phyloP scores from a whole-genome alignment of 2,888 invertebrate species.

The Plagodis dolabraria region DNA sequence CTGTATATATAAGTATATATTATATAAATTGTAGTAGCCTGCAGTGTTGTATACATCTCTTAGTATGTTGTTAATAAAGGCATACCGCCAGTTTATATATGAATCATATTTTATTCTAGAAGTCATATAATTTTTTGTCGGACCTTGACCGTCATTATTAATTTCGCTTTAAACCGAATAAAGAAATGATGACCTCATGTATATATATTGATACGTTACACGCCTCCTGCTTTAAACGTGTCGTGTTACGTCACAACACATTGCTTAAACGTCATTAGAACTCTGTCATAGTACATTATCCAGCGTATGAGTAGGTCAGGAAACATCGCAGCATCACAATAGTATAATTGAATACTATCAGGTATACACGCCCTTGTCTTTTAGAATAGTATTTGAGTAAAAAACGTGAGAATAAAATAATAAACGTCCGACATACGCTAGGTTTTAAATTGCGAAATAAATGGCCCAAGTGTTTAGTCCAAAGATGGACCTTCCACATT shows the following conservation, averaged over 20 bases:
- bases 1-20: no score
- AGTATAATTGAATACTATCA: constrained; percentile 22
- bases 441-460: constrained; percentile 11
- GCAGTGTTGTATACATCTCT: no score
- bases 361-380: constrained; percentile 11
- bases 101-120: no score
- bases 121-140: no score
- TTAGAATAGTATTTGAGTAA: neutral
- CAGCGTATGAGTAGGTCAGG: constrained; percentile 57
- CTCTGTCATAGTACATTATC: constrained; percentile 50
- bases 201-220: constrained; percentile 28
- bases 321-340: constrained; percentile 40
- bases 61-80: no score
- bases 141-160: constrained; percentile 25
- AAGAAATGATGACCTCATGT: constrained; percentile 30
- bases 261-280: constrained; percentile 60
- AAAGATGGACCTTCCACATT: constrained; percentile 11
- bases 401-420: constrained; percentile 10
- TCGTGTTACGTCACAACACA: constrained; percentile 49
- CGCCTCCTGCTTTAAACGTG: constrained; percentile 30
- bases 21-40: no score
- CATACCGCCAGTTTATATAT: no score
- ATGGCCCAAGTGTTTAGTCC: constrained; percentile 6
- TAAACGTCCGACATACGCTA: constrained; percentile 4
- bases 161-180: constrained; percentile 6